Evolutionary conservation across 2,797 vertebrate species (phyloP).

Genomic region (Vireo griseus): DNA sequence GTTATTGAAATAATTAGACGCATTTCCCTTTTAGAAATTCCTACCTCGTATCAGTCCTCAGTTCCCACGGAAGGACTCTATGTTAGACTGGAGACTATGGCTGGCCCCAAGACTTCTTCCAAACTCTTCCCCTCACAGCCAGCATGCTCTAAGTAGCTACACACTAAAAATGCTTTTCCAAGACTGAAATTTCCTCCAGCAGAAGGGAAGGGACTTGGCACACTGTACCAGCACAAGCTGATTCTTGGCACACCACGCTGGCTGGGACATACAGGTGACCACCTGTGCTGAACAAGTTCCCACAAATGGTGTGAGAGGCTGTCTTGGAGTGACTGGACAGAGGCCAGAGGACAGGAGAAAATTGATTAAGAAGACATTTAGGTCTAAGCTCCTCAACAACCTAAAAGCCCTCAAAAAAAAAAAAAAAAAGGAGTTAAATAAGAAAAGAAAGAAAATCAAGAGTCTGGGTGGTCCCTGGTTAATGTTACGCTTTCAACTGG

Average conservation of each 20-base stretch:
- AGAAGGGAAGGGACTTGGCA: not conserved
- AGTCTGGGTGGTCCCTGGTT: not conserved
- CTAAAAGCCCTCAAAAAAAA: fast-evolving
- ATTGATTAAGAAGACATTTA: not conserved
- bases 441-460: not conserved
- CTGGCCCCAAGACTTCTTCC: fast-evolving
- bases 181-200: not conserved
- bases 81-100: fast-evolving
- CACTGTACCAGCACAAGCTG: fast-evolving
- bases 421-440: not conserved
- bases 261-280: not conserved
- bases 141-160: not conserved
- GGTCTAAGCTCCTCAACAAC: not conserved
- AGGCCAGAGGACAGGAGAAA: not conserved
- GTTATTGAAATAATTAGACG: not conserved
- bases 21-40: not conserved
- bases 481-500: not conserved
- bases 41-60: not conserved
- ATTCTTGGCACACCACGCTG: fast-evolving
- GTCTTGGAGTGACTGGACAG: too few relatives aligned
- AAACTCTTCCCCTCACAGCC: not conserved
- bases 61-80: not conserved
- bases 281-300: not conserved
- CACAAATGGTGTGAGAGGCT: not conserved
- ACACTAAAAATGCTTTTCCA: not conserved